These are phyloP conservation scores for Gryon sp. DNA, from an alignment of 1,140 invertebrate species.

Conservation along the genomic window DNA sequence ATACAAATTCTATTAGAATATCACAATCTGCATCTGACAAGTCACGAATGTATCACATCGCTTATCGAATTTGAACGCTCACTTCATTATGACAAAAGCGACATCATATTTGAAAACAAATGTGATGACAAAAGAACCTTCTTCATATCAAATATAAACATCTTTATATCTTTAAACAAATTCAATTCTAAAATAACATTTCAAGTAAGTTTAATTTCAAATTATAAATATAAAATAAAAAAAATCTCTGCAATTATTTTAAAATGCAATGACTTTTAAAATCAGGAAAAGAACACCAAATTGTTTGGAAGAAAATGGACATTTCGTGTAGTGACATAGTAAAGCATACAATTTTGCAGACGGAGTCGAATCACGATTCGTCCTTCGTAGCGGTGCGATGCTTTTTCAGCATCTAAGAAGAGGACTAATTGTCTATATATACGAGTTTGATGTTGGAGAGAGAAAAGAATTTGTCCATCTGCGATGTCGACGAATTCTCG, in stretches of 20 bases:
- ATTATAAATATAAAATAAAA: not conserved
- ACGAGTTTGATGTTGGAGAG: too few species aligned
- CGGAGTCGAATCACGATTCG: slow-evolving; percentile 38
- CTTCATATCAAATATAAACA: too few species aligned
- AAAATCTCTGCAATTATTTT: too few species aligned
- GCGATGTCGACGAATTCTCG: slow-evolving; percentile 6
- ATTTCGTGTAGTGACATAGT: slow-evolving; percentile 12
- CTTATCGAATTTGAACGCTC: not conserved
- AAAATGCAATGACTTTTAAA: too few species aligned
- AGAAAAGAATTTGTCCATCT: too few species aligned
- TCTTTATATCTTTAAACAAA: too few species aligned
- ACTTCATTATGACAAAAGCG: not conserved
- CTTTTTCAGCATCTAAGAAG: slow-evolving; percentile 44
- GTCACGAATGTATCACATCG: slow-evolving; percentile 28
- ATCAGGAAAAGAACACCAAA: slow-evolving; percentile 17
- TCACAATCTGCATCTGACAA: slow-evolving; percentile 67
- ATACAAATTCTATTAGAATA: slow-evolving; percentile 76
- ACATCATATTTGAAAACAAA: not conserved
- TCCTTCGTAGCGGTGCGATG: slow-evolving; percentile 28
- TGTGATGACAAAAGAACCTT: too few species aligned
- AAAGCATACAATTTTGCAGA: slow-evolving; percentile 42
- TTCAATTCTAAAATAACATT: too few species aligned
- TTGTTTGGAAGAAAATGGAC: slow-evolving; percentile 3
- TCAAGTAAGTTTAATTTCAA: too few species aligned
- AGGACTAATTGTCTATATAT: too few species aligned